phyloP scores from a whole-genome alignment of 2,797 vertebrate genomes.

The Arrhamphus sclerolepis region DNA sequence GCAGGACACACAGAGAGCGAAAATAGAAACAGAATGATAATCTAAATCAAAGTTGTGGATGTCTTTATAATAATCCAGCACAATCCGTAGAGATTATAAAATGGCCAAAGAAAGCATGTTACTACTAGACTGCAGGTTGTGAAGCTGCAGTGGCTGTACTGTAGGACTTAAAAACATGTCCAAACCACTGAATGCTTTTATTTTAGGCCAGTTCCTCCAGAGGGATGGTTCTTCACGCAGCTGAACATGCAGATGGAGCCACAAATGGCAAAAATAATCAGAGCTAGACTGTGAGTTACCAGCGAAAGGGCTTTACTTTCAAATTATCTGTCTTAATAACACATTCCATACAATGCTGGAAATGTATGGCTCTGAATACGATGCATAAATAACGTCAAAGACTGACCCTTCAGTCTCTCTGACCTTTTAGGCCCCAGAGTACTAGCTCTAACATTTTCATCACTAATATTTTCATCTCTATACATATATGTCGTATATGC shows the following conservation, averaged over 20 bases:
- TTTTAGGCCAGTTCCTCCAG: neutral
- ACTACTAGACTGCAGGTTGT: constrained; percentile 16
- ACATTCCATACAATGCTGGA: too few relatives aligned
- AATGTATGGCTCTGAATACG: too few relatives aligned
- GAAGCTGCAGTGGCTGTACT: constrained; percentile 8
- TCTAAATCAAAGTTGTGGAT: constrained; percentile 55
- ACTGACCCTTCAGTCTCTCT: too few relatives aligned
- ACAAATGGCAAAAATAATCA: neutral
- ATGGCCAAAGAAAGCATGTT: constrained; percentile 27
- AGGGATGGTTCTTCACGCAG: neutral
- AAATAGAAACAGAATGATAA: constrained; percentile 52
- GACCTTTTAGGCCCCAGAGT: too few relatives aligned
- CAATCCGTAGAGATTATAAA: constrained; percentile 54
- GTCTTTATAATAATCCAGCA: constrained; percentile 56
- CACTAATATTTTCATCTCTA: too few relatives aligned
- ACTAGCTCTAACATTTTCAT: too few relatives aligned
- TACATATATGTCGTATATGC: too few relatives aligned
- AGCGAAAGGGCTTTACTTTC: too few relatives aligned
- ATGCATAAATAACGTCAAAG: too few relatives aligned
- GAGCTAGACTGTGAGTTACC: too few relatives aligned
- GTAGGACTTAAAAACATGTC: constrained; percentile 18
- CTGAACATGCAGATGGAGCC: neutral
- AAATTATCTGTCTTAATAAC: too few relatives aligned
- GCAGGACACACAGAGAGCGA: constrained; percentile 19
- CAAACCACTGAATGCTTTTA: neutral